Conservation (phyloP, 92 coral and sea anemone genomes). For the Palythoa grandiflora region DNA sequence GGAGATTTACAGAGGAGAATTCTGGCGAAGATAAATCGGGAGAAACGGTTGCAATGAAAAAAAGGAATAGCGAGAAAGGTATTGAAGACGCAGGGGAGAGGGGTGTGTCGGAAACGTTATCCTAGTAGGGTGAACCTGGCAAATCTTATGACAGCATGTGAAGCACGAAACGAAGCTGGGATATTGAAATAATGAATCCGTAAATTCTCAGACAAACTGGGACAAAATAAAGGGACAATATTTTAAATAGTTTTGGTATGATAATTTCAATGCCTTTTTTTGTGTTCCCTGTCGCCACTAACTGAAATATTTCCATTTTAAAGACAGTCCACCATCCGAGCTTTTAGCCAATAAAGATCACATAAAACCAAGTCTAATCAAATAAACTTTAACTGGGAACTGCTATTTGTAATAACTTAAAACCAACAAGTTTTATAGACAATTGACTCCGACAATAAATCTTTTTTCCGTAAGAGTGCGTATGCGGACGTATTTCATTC, state of each 20-base stretch:
- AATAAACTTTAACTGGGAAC: too few relatives aligned
- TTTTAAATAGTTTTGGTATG: background rate
- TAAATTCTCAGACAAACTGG: background rate
- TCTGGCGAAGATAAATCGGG: background rate
- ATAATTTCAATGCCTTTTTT: background rate
- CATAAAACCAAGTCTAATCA: too few relatives aligned
- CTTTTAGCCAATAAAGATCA: background rate
- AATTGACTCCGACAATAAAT: too few relatives aligned
- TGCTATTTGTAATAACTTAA: too few relatives aligned
- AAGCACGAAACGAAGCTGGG: background rate
- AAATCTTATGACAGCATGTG: background rate
- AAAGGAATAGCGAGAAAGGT: background rate
- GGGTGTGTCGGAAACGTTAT: background rate
- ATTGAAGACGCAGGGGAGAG: slow-evolving; percentile 1
- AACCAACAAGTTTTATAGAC: too few relatives aligned
- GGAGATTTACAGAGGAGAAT: background rate
- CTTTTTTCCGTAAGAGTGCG: too few relatives aligned
- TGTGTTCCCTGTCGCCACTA: background rate
- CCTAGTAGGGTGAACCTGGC: background rate
- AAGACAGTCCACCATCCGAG: background rate
- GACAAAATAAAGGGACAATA: background rate
- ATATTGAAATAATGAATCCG: background rate
- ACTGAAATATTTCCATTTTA: background rate
- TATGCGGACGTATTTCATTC: too few relatives aligned
- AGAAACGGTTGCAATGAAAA: background rate